A percentile compares a stretch with the other conserved stretches of the same genome.
These are phyloP conservation scores for Lepus europaeus DNA, from an alignment of 2,113 vertebrate species.

Conservation along the genomic window DNA sequence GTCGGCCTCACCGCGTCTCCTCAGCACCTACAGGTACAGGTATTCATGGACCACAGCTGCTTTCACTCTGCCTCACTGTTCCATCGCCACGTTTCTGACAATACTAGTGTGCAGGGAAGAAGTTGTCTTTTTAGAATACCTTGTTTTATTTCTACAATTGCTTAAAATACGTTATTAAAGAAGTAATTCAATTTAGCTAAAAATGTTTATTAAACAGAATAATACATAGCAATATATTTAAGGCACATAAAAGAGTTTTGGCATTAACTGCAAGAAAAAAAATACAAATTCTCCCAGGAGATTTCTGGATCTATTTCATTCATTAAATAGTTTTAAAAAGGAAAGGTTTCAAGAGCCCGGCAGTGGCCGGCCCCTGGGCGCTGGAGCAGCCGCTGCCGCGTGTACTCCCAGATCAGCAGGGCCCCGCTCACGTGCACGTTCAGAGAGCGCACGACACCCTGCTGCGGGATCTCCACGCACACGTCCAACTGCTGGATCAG, in stretches of 20 bases:
- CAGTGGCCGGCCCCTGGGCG: not conserved
- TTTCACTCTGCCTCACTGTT: not conserved
- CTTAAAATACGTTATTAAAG: slow-evolving; percentile 61
- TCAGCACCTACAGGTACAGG: accelerated
- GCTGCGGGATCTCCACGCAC: slow-evolving; percentile 98
- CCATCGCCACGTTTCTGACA: not conserved
- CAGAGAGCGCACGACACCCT: slow-evolving; percentile 95
- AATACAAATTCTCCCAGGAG: slow-evolving; percentile 33
- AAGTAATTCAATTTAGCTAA: slow-evolving; percentile 57
- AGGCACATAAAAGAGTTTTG: slow-evolving; percentile 84
- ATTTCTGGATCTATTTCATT: slow-evolving; percentile 66
- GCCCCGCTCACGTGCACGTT: slow-evolving; percentile 98
- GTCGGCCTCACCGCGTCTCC: not conserved
- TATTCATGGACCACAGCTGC: not conserved
- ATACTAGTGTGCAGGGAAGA: not conserved
- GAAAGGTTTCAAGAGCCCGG: not conserved
- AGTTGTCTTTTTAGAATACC: not conserved
- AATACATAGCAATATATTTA: slow-evolving; percentile 77
- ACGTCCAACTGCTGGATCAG: slow-evolving; percentile 96
- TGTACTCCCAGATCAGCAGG: slow-evolving; percentile 98
- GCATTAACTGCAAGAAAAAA: slow-evolving; percentile 59
- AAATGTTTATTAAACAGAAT: slow-evolving; percentile 80
- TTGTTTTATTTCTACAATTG: not conserved
- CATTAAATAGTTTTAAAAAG: slow-evolving; percentile 3
- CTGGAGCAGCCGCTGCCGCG: slow-evolving; percentile 91